phyloP scores from a whole-genome alignment of 2,888 invertebrate genomes.

The Sinhomidia bicolor region DNA sequence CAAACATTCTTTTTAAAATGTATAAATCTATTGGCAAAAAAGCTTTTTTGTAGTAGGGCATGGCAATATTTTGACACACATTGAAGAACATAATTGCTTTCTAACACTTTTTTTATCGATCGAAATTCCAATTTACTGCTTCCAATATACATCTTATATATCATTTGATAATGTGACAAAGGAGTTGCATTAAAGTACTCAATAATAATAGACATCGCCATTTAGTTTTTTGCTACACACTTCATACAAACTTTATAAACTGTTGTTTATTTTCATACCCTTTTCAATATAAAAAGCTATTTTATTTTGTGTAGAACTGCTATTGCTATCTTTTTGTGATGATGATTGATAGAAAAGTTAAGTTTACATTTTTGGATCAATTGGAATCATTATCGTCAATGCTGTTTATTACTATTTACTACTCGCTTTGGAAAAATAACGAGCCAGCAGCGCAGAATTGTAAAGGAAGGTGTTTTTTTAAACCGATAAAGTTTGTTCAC shows the following conservation, averaged over 20 bases:
- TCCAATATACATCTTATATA: background rate
- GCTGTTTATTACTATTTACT: background rate
- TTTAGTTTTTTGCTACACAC: background rate
- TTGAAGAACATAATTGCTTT: slow-evolving; percentile 24
- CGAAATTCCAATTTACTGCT: background rate
- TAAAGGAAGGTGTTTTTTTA: no score
- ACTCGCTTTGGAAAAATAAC: background rate
- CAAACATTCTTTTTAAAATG: no score
- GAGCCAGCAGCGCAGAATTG: no score
- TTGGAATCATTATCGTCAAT: background rate
- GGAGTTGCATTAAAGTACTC: background rate
- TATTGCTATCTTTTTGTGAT: background rate
- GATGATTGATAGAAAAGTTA: background rate
- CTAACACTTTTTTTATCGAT: background rate
- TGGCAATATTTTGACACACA: background rate
- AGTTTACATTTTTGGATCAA: background rate
- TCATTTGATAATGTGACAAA: background rate
- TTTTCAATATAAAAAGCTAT: background rate
- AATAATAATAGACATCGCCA: background rate
- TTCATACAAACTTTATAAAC: no score
- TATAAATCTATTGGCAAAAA: background rate
- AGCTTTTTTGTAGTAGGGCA: background rate
- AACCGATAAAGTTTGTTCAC: no score
- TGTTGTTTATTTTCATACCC: background rate
- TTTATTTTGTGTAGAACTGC: background rate